Evolutionary conservation across 2,888 invertebrate species (phyloP), one percentile per base, ranked within the genome.

Genomic region (Amiota minor): DNA sequence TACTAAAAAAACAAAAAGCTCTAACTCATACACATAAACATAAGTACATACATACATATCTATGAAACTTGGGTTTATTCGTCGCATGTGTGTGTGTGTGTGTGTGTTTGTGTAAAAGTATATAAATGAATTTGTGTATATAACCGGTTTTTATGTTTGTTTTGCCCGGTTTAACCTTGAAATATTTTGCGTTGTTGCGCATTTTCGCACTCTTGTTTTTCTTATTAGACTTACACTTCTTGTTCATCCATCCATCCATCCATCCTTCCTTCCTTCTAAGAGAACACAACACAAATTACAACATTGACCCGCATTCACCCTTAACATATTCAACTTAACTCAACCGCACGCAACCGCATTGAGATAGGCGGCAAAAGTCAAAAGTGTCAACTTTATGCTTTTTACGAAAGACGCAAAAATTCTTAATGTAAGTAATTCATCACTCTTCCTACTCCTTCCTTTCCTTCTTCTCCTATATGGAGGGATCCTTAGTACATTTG

Each of bases 101-200:
- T 47, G 45, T 46, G 10, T 18, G 16, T 65, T 46, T 74, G 62
- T 35, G 35, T 6, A 35, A 8, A 35, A 35, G 35, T 35, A 35
- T 35, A 35, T 35, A 35, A 35, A 35, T 35, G 35, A 35, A 35
- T n/a, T n/a, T 80, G 75, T 75, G 78, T 75, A 50, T 83, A 77
- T 81, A 83, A 83, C 82, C 85, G 85, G 82, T 81, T 82, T 77
- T 87, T 78, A 83, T 82, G 82, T 86, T 86, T 84, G 81, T 84
- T 88, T 86, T 83, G 87, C 80, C 87, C 87, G 85, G 84, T 84
- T 87, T 87, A 87, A 87, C 87, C 87, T 87, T 87, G 87, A 87
- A 87, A 83, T 75, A 69, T 69, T 80, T 77, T 73, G 62, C 45
- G 23, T 73, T 68, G 78, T 79, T 76, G 78, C 75, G 77, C 74